Evolutionary conservation across 2,797 vertebrate species (phyloP), one percentile per base, ranked within the genome.

Genomic region (Hipposideros larvatus): DNA sequence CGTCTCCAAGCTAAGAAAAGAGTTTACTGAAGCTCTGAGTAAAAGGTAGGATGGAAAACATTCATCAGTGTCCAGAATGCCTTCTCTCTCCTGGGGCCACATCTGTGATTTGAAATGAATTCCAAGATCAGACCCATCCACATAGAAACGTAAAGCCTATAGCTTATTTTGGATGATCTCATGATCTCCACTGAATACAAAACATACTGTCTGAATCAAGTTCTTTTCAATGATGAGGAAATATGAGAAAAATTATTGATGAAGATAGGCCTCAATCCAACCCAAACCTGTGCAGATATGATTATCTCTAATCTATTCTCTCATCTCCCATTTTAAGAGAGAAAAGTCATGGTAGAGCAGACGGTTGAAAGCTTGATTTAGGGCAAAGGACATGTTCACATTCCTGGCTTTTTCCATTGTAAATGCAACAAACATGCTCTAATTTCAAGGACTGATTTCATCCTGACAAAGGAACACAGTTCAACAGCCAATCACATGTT

Each of bases 371-470:
- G 57, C 31, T 63, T 87, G n/a, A 59, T 80, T 48, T 84, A 18
- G 46, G 2, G 13, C 34, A 91, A 84, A 93, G 83, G 79, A 75
- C n/a, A 77, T 18, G 28, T 74, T 95, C 71, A 57, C 66, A 65
- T 73, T 77, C 15, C 75, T 87, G 75, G 71, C 13, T 82, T 85
- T 96, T 83, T 65, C 95, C 71, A 77, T 24, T 43, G 43, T 46
- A 71, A 94, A 90, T 28, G 19, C 46, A 85, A 65, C 37, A 83
- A 77, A 87, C 1, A 8, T 9, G 37, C 75, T 96, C 70, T 73
- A 19, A 87, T 91, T 97, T 85, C 89, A 94, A 84, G 80, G 31
- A 13, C 11, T 73, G 51, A 63, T 73, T 96, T 91, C 28, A 79
- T 73, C 84, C 66, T 84, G 59, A 93, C 34, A 55, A 78, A 61